Evolutionary conservation across 2,113 vertebrate genomes (phyloP).

Genomic region (Boulengeromyrus knoepffleri): DNA sequence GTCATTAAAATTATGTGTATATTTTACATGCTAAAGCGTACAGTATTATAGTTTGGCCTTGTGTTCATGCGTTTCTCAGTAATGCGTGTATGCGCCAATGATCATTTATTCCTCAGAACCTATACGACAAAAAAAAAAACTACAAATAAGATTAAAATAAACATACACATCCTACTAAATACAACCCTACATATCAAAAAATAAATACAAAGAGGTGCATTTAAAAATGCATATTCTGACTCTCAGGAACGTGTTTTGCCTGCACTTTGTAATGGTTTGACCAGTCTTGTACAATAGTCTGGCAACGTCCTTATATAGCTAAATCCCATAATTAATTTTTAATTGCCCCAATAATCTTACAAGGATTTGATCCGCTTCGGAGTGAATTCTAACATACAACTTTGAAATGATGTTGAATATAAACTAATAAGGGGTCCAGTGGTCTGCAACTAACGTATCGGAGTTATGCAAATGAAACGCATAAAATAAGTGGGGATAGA

Average conservation of each 20-base stretch:
- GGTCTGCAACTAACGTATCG: not conserved
- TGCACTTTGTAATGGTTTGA: not conserved
- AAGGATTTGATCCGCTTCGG: not conserved
- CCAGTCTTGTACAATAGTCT: not conserved
- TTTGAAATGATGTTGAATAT: not conserved
- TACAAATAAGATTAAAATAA: not conserved
- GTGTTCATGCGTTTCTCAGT: not conserved
- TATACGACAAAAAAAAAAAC: not conserved
- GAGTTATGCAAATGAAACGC: not conserved
- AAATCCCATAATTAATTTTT: not conserved
- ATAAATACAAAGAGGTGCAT: not conserved
- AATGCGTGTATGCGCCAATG: not conserved
- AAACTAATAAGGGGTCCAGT: not conserved
- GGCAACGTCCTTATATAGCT: not conserved
- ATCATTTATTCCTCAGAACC: not conserved
- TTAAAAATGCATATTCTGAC: not conserved
- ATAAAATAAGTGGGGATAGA: not conserved
- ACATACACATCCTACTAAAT: not conserved
- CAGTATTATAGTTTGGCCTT: not conserved
- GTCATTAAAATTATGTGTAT: not conserved
- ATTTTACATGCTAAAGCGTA: not conserved
- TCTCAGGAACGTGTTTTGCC: not conserved
- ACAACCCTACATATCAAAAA: not conserved
- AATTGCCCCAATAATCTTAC: not conserved
- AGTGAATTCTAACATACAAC: not conserved